Evolutionary conservation across 2,888 invertebrate species (phyloP).

Genomic region (Mellilla xanthometata): DNA sequence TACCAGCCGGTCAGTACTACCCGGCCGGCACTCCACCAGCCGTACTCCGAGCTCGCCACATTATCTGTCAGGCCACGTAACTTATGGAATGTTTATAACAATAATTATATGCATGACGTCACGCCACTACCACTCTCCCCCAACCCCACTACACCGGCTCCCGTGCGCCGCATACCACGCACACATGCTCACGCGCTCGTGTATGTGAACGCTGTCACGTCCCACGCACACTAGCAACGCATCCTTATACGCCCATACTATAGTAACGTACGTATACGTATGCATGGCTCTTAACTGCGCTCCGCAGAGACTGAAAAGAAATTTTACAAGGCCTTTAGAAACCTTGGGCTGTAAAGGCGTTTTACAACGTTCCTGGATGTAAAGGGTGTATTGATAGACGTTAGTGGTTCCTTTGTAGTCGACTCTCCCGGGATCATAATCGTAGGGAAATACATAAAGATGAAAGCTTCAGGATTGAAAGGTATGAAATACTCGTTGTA

Average conservation of each 20-base stretch:
- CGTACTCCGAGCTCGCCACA: neutral
- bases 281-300: constrained; percentile 50
- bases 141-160: constrained; percentile 42
- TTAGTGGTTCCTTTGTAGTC: constrained; percentile 61
- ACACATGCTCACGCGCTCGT: constrained; percentile 40
- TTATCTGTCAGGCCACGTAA: constrained; percentile 1
- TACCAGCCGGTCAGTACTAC: no score
- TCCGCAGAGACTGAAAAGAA: constrained; percentile 68
- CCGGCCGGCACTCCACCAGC: no score
- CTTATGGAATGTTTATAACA: constrained; percentile 15
- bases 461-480: constrained; percentile 19
- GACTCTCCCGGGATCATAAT: constrained; percentile 48
- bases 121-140: constrained; percentile 42
- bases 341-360: constrained; percentile 52
- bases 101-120: constrained; percentile 44
- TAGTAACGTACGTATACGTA: constrained; percentile 38
- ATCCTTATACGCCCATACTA: constrained; percentile 53
- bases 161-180: constrained; percentile 58
- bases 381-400: constrained; percentile 54
- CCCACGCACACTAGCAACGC: constrained; percentile 52
- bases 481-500: neutral
- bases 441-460: constrained; percentile 37
- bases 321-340: constrained; percentile 68
- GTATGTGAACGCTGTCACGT: constrained; percentile 47
- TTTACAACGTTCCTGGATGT: constrained; percentile 9